Conservation (phyloP, 2,888 invertebrate species). For the Lasioglossum calceatum region DNA sequence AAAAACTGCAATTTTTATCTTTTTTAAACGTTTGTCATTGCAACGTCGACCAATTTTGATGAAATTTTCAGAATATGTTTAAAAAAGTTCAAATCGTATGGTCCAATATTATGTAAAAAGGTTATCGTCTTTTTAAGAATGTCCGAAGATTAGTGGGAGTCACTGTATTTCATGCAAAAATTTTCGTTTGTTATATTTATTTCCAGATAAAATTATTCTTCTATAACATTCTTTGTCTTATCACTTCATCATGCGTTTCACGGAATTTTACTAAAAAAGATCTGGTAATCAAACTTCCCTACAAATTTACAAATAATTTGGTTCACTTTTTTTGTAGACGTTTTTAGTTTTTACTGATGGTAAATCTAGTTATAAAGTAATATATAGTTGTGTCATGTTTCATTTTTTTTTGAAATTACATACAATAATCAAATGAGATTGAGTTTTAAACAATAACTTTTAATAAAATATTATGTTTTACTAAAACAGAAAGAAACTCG, state of each 20-base stretch:
- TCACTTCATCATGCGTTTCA: not conserved
- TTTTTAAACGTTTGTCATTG: too few species aligned
- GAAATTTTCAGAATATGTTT: too few species aligned
- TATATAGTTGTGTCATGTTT: not conserved
- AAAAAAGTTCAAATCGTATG: too few species aligned
- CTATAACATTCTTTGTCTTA: not conserved
- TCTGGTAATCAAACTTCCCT: not conserved
- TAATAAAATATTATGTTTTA: not conserved
- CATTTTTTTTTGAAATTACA: not conserved
- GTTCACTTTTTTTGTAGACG: not conserved
- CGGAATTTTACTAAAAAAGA: not conserved
- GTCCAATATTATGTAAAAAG: too few species aligned
- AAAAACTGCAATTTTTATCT: too few species aligned
- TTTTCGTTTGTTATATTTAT: conserved; percentile 1
- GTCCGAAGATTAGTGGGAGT: too few species aligned
- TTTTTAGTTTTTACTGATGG: not conserved
- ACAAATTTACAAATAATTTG: not conserved
- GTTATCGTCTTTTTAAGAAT: too few species aligned
- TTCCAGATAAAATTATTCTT: not conserved
- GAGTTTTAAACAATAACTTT: not conserved
- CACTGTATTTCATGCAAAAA: not conserved
- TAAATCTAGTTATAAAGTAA: not conserved
- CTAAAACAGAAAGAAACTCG: not conserved
- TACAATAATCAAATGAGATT: not conserved
- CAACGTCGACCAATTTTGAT: too few species aligned